Base-by-base conservation (phyloP, 2,888 invertebrate genomes). In the Molorchus minor region DNA sequence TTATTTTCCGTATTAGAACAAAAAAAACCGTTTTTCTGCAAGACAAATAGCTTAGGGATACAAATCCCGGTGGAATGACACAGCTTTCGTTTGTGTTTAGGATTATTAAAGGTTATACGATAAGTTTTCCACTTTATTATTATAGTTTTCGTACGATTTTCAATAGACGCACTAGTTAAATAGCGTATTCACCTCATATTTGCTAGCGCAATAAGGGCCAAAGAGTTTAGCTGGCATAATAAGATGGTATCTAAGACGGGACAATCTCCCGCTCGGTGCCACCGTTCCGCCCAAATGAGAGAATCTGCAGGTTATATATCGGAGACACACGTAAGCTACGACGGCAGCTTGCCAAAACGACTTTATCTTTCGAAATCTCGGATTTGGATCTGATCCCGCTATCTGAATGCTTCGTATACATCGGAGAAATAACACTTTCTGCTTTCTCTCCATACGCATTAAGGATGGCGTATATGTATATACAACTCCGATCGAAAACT, bases 361-460 rank as follows among this genome's bases (percentile, higher is more conserved):
- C 64, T 68, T 64, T 64, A 68, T 68, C 66, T 65, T 64, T 61
- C 40, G 57, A 60, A 60, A 68, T 66, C 66, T 63, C 62, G 63
- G 64, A 64, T 68, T 67, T 67, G 60, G 61, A 66, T 64, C 60
- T 68, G 58, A 68, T 68, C 66, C 65, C 51, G 29, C 63, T 60
- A 64, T 66, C 61, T 62, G 64, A 64, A 67, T 64, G 64, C 61
- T 64, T 67, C 41, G 58, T 58, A 64, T 64, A 62, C 62, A 60
- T 61, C 35, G 47, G 58, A 61, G 60, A 62, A 64, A 62, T 66
- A 66, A 64, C 66, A 63, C 64, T 60, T 58, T 45, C 33, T 16
- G 30, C 45, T 52, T n/a, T n/a, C n/a, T n/a, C 45, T 58, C 52
- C 55, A 55, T 47, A 36, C 41, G 56, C 52, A 41, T 51, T 56